Base-by-base conservation (phyloP, 2,888 invertebrate genomes). In the Drosophila peninsularis region DNA sequence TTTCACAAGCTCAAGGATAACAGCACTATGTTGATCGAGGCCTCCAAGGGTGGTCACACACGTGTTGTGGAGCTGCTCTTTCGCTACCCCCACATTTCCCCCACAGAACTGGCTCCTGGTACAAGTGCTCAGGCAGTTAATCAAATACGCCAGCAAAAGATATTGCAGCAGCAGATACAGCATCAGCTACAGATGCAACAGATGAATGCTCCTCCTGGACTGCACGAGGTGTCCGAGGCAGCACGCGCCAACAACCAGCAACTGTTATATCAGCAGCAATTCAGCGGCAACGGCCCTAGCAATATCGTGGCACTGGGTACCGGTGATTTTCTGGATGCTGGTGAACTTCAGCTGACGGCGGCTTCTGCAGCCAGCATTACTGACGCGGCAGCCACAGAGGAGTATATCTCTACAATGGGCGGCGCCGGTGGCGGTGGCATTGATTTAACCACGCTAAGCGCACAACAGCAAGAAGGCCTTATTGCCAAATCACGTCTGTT, bases 21-120 rank as follows among this genome's bases (percentile, higher is more conserved):
- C 92, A 98, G 98, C 70, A 99, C 98, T 60, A 99, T 99, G 96
- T 94, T 99, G 82, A 99, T 99, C 88, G 99, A 99, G 93, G 99
- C 99, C 55, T 97, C 99, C 52, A 98, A 98, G 93, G 98, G 99
- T 54, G 99, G 99, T 0, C 99, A 99, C 93, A 98, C 98, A 24
- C 96, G 95, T 79, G 98, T 99, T 65, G 99, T 99, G 69, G 97
- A 98, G 93, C 94, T 99, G 85, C 93, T 99, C 79, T 94, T 99
- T 78, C 99, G 99, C 93, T 99, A 97, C 93, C 98, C 98, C 34
- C 97, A 97, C 61, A 90, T 93, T 95, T 96, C 90, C 94, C 94
- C 96, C 93, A 92, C 93, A 91, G 93, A 87, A 78, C 75, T 91
- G 92, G 82, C 92, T 19, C 90, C 90, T 19, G 89, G 86, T 14